phyloP scores from a whole-genome alignment of 64 coral and sea anemone genomes.

The Anthopleura sola region DNA sequence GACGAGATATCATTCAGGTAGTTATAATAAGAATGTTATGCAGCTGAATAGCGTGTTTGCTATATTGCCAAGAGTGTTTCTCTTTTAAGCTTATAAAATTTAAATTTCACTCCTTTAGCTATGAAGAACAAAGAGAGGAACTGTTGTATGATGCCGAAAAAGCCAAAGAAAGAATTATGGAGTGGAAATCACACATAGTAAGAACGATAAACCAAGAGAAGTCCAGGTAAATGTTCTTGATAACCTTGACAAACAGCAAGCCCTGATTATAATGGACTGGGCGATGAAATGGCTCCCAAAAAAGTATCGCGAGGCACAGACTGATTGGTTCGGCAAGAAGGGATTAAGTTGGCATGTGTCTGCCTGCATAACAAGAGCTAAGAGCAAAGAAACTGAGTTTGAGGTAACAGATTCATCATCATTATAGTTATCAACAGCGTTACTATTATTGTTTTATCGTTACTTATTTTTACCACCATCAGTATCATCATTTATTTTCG shows the following conservation, averaged over 20 bases:
- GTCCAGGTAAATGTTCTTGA: not conserved
- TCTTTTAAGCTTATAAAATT: no score
- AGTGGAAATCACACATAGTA: conserved; percentile 15
- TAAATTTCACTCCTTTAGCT: not conserved
- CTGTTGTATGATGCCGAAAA: not conserved
- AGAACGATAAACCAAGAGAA: conserved; percentile 11
- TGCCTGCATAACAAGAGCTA: not conserved
- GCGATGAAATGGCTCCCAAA: not conserved
- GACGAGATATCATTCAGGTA: no score
- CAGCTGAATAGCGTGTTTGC: no score
- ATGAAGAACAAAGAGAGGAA: not conserved
- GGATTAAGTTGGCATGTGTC: conserved; percentile 24
- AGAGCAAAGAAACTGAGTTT: not conserved
- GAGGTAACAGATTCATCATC: no score
- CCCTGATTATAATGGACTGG: conserved; percentile 19
- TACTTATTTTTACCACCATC: no score
- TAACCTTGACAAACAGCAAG: not conserved
- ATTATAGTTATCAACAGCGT: no score
- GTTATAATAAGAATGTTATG: no score
- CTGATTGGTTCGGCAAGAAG: conserved; percentile 25
- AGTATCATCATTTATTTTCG: not conserved
- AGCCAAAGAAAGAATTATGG: not conserved
- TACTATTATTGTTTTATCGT: no score
- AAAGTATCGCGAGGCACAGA: conserved; percentile 3
- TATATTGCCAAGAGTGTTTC: no score